A percentile compares a stretch with the other conserved stretches of the same genome.
phyloP scores from a whole-genome alignment of 1,140 invertebrate genomes.

The Trichoplusia ni region DNA sequence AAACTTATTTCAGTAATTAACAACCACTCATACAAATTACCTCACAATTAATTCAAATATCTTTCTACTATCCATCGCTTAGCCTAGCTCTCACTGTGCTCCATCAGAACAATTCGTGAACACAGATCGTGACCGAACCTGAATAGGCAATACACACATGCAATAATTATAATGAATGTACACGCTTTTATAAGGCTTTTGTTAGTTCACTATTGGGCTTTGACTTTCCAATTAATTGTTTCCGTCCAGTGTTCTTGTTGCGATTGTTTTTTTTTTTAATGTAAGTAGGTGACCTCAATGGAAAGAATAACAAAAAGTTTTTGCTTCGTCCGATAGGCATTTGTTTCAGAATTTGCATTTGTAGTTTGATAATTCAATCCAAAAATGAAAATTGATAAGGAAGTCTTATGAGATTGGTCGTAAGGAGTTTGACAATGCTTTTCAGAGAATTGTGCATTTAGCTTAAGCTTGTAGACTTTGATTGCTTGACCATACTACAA shows the following conservation, averaged over 20 bases:
- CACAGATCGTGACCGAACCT: background rate
- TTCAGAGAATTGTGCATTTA: too few species aligned
- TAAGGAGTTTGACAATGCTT: too few species aligned
- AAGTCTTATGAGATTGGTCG: too few species aligned
- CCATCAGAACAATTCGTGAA: background rate
- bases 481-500: too few species aligned
- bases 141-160: background rate
- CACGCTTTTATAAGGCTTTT: background rate
- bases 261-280: background rate
- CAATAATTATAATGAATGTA: background rate
- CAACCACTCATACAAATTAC: too few species aligned
- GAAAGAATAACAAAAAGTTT: background rate
- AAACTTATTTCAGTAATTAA: too few species aligned
- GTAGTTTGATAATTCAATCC: too few species aligned
- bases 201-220: background rate
- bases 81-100: background rate
- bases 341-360: too few species aligned
- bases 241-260: background rate
- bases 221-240: constrained; percentile 20
- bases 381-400: too few species aligned
- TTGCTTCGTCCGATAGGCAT: too few species aligned
- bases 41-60: too few species aligned
- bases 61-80: background rate
- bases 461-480: too few species aligned
- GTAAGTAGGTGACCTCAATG: background rate